Evolutionary conservation across 2,888 invertebrate genomes (phyloP).

Genomic region (Nysson spinosus): DNA sequence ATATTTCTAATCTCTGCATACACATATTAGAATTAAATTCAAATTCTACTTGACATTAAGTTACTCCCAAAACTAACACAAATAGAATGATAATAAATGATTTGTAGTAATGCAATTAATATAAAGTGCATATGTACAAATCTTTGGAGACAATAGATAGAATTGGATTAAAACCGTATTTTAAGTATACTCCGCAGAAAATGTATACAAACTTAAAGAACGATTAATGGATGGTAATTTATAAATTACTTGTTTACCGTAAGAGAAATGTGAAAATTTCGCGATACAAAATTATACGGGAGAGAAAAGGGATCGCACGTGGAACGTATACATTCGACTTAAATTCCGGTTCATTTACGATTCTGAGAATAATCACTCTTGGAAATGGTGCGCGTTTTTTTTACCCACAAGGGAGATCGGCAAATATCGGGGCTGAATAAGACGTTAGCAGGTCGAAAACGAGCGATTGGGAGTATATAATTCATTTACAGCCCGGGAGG

Average conservation of each 20-base stretch:
- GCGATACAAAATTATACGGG: not conserved
- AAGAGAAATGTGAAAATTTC: not conserved
- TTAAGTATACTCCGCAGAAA: too few species aligned
- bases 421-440: constrained; percentile 8
- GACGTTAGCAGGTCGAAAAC: constrained; percentile 13
- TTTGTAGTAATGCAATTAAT: too few species aligned
- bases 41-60: not conserved
- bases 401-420: not conserved
- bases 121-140: too few species aligned
- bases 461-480: constrained; percentile 20
- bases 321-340: not conserved
- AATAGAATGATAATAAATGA: too few species aligned
- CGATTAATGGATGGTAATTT: too few species aligned
- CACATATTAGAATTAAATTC: too few species aligned
- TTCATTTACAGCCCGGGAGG: constrained; percentile 22
- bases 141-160: too few species aligned
- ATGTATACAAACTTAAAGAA: too few species aligned
- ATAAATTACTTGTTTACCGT: not conserved
- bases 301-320: not conserved
- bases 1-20: too few species aligned
- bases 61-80: too few species aligned
- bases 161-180: too few species aligned
- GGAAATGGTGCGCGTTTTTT: not conserved
- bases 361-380: not conserved
- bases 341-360: not conserved